Evolutionary conservation across 2,113 vertebrate species (phyloP).

Genomic region (Albula glossodonta): DNA sequence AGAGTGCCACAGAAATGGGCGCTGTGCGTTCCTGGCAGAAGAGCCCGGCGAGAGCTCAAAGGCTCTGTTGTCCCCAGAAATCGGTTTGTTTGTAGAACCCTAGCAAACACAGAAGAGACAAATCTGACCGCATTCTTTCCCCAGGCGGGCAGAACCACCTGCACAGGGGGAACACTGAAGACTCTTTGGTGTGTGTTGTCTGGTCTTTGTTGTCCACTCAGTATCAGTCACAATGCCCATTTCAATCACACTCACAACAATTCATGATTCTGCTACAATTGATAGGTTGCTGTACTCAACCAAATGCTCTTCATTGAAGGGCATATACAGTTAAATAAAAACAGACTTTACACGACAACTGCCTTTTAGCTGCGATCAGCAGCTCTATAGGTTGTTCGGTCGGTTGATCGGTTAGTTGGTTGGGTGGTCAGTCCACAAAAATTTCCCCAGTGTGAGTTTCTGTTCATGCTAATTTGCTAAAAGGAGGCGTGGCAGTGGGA

Average conservation of each 20-base stretch:
- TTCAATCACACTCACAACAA: not conserved
- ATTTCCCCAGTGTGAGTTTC: too few species aligned
- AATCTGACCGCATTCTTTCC: constrained; percentile 41
- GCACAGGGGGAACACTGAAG: constrained; percentile 26
- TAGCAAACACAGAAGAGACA: constrained; percentile 50
- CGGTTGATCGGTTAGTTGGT: too few species aligned
- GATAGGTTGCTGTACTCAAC: not conserved
- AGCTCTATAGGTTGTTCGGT: too few species aligned
- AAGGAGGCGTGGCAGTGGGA: too few species aligned
- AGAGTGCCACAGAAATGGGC: constrained; percentile 43
- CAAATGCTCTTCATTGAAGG: too few species aligned
- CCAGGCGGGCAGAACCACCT: constrained; percentile 33
- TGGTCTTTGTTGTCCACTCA: constrained; percentile 33
- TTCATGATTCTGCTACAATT: not conserved
- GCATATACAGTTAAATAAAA: too few species aligned
- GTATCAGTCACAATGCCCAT: not conserved
- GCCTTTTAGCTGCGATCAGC: too few species aligned
- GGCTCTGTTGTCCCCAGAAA: constrained; percentile 42
- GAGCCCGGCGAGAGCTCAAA: constrained; percentile 30
- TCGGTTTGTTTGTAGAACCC: constrained; percentile 44
- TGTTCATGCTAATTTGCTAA: too few species aligned
- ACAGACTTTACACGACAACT: too few species aligned
- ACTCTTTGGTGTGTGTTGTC: constrained; percentile 21
- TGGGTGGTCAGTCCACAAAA: too few species aligned
- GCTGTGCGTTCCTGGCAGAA: constrained; percentile 46